Evolutionary conservation across 2,888 invertebrate species (phyloP).

Genomic region (Agonopterix alstromeriana): DNA sequence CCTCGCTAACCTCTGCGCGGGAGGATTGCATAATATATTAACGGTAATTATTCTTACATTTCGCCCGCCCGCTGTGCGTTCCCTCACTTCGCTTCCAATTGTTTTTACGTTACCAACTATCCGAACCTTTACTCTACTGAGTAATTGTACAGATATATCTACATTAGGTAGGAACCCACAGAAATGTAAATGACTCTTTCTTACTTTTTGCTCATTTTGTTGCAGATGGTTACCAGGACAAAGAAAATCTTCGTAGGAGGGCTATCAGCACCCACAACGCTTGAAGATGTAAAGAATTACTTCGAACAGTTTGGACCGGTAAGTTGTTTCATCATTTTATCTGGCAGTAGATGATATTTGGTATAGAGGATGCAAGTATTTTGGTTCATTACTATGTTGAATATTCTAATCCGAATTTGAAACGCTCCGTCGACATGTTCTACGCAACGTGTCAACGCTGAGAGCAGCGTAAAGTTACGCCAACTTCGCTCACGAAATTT

Average conservation of each 20-base stretch:
- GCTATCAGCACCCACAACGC: slow-evolving; percentile 98
- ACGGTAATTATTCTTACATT: slow-evolving; percentile 60
- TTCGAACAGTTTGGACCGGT: slow-evolving; percentile 99
- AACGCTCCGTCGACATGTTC: slow-evolving; percentile 25
- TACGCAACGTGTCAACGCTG: slow-evolving; percentile 39
- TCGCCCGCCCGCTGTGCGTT: slow-evolving; percentile 29
- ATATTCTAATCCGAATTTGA: slow-evolving; percentile 17
- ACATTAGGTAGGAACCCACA: slow-evolving; percentile 11
- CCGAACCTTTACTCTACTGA: slow-evolving; percentile 9
- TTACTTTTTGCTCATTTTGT: slow-evolving; percentile 36
- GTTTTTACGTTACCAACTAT: slow-evolving; percentile 38
- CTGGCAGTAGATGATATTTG: not conserved
- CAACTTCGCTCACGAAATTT: slow-evolving; percentile 48
- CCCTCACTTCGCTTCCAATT: slow-evolving; percentile 30
- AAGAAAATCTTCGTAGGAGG: slow-evolving; percentile 99
- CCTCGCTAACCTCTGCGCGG: slow-evolving; percentile 28
- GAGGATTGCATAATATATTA: slow-evolving; percentile 62
- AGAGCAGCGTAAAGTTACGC: slow-evolving; percentile 36
- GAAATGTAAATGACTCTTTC: slow-evolving; percentile 8
- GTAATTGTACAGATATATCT: slow-evolving; percentile 9
- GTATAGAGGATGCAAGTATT: not conserved
- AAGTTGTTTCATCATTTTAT: slow-evolving; percentile 64
- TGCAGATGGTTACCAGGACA: slow-evolving; percentile 99
- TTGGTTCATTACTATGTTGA: slow-evolving; percentile 9
- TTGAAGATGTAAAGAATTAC: slow-evolving; percentile 99